Base-by-base conservation (phyloP, 2,113 vertebrate species). In the Sakesphorus luctuosus region DNA sequence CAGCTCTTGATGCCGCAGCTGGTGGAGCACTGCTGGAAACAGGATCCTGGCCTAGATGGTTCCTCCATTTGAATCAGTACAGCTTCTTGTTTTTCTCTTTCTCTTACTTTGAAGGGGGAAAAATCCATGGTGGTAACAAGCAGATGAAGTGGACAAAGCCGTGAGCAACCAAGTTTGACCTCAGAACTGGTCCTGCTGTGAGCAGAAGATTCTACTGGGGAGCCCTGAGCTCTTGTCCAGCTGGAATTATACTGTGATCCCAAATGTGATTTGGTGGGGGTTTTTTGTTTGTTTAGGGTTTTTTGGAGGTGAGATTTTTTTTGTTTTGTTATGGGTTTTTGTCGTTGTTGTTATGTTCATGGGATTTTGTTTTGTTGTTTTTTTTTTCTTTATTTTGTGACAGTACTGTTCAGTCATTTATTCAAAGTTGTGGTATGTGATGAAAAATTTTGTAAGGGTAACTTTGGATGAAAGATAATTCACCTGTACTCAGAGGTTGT, bases 131-230 rank as follows among this genome's bases (percentile, higher is more conserved):
- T 36, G 40, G 5, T 46, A 35, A 62, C 36, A 67, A 62, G 58
- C 0, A 1, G 47, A 26, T 43, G 53, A 58, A 46, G n/a, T 19
- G 12, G 25, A 47, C 19, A 63, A 85, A 82, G 33, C 28, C 40
- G 40, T n/a, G 40, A 66, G 40, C 29, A 72, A 28, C 20, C 12
- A 1, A 0, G 20, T 49, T 13, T 66, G 56, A 61, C 7, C 47
- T 76, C 40, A 44, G 38, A 69, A 56, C 21, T 47, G 50, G 23
- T 19, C 67, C 31, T 2, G 1, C 31, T 24, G 31, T 0, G 0
- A 66, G 61, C 33, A 47, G 9, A 26, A 80, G 43, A 35, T 46
- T 65, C 5, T 4, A 47, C 31, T 47, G 68, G 69, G 5, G 12
- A 49, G n/a, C 19, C 20, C 28, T 75, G n/a, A 82, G 7, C 43